Percentiles rank a stretch among this genome's conserved stretches.
phyloP scores from a whole-genome alignment of 30 jellyfish, hydroid and myxozoan species.

The Chrysaora quinquecirrha region DNA sequence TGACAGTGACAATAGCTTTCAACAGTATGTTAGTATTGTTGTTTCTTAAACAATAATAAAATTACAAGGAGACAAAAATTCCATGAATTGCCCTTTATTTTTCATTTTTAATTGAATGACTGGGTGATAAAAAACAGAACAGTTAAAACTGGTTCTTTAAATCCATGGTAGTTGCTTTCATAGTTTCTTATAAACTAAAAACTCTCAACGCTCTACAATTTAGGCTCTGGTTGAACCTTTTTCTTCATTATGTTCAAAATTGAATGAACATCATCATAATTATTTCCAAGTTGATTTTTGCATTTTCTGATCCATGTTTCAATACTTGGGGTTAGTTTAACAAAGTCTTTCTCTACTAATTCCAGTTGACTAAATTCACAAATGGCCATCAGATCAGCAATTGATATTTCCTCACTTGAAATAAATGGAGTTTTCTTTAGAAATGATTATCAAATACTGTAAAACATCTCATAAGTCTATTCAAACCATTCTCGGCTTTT shows the following conservation, averaged over 20 bases:
- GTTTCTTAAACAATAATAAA: too few species aligned
- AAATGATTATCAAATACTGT: conserved; percentile 66
- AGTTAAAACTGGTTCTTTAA: too few species aligned
- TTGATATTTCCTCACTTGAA: conserved; percentile 75
- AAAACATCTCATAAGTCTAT: conserved; percentile 30
- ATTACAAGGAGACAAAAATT: too few species aligned
- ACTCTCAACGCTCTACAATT: too few species aligned
- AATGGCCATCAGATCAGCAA: conserved; percentile 90
- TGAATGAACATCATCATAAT: conserved; percentile 78
- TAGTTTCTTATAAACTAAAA: too few species aligned
- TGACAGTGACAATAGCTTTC: too few species aligned
- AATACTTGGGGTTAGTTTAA: conserved; percentile 44
- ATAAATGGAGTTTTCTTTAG: conserved; percentile 65
- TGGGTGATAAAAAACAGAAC: too few species aligned
- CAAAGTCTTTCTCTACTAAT: conserved; percentile 39
- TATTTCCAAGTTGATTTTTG: conserved; percentile 55
- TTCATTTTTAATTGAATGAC: too few species aligned
- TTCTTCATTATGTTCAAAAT: conserved; percentile 36
- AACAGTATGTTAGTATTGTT: too few species aligned
- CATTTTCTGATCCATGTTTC: conserved; percentile 80
- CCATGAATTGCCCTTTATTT: too few species aligned
- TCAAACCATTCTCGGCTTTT: conserved; percentile 26
- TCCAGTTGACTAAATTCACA: conserved; percentile 85
- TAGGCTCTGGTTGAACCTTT: too few species aligned
- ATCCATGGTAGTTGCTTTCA: too few species aligned